Evolutionary conservation across 2,797 vertebrate species (phyloP).

Genomic region (Coreius guichenoti): DNA sequence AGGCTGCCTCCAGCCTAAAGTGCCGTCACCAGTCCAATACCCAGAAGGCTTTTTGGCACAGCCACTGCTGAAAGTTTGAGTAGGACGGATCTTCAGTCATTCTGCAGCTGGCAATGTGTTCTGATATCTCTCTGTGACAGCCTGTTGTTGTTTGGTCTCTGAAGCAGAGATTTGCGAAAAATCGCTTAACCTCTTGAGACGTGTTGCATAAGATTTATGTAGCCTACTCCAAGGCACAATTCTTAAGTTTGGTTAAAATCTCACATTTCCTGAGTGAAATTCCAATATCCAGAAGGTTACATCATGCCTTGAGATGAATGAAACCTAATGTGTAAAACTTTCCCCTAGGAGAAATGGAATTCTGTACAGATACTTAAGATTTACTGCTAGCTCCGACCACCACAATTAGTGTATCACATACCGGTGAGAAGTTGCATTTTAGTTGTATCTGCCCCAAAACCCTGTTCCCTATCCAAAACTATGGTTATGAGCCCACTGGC

Average conservation of each 20-base stretch:
- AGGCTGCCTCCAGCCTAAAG: conserved; percentile 31
- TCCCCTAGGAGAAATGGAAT: background rate
- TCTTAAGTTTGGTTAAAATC: conserved; percentile 23
- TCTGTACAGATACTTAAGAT: background rate
- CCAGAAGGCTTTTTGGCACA: conserved; percentile 51
- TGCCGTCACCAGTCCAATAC: conserved; percentile 30
- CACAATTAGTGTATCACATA: background rate
- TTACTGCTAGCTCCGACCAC: background rate
- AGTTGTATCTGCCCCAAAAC: background rate
- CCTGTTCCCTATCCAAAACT: background rate
- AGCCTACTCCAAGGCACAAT: conserved; percentile 13
- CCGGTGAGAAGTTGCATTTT: background rate
- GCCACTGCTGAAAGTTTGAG: conserved; percentile 32
- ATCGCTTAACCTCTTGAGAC: conserved; percentile 24
- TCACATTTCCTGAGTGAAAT: background rate
- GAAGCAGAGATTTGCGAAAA: conserved; percentile 32
- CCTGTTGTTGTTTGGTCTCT: conserved; percentile 41
- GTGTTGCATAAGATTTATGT: conserved; percentile 45
- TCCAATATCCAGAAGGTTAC: background rate
- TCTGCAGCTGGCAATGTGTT: conserved; percentile 50
- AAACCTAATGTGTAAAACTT: background rate
- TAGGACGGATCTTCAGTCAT: conserved; percentile 54
- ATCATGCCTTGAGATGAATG: background rate
- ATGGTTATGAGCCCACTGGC: too few relatives aligned
- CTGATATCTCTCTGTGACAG: conserved; percentile 43